A percentile compares a stretch with the other conserved stretches of the same genome.
phyloP scores from a whole-genome alignment of 92 coral and sea anemone genomes.

The Phymanthus crucifer region DNA sequence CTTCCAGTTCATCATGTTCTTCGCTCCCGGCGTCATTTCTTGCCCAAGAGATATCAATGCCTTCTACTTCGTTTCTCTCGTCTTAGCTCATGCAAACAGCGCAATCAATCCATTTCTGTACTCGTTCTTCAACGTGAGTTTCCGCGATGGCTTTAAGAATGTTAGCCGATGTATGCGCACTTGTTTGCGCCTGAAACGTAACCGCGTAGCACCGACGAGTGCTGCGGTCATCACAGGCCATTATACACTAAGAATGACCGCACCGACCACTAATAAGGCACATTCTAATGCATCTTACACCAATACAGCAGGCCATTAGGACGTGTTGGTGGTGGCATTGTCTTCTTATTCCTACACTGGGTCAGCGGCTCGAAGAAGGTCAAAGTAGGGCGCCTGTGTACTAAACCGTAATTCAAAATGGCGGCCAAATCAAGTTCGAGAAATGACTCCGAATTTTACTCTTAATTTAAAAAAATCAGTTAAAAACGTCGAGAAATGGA shows the following conservation, averaged over 20 bases:
- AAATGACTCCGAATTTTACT: too few species aligned
- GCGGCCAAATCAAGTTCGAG: too few species aligned
- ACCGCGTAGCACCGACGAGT: slow-evolving; percentile 14
- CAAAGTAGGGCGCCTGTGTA: too few species aligned
- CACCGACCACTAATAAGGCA: slow-evolving; percentile 6
- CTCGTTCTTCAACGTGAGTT: slow-evolving; percentile 52
- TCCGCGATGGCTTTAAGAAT: slow-evolving; percentile 59
- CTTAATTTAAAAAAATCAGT: too few species aligned
- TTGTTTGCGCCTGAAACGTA: not conserved
- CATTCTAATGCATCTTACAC: slow-evolving; percentile 2
- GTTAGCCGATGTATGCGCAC: slow-evolving; percentile 37
- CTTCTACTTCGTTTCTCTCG: slow-evolving; percentile 50
- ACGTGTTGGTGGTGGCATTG: too few species aligned
- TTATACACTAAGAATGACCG: slow-evolving; percentile 14
- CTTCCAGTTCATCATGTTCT: slow-evolving; percentile 57
- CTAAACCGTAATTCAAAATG: too few species aligned
- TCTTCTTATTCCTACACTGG: too few species aligned
- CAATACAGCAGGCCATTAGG: not conserved
- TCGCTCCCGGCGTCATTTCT: slow-evolving; percentile 40
- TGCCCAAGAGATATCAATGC: slow-evolving; percentile 39
- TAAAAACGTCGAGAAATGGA: too few species aligned
- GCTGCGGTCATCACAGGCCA: slow-evolving; percentile 10
- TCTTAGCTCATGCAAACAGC: slow-evolving; percentile 60
- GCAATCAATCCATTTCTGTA: slow-evolving; percentile 64
- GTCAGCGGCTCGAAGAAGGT: too few species aligned